phyloP scores from a whole-genome alignment of 2,797 vertebrate species.

The Tangara arthus region DNA sequence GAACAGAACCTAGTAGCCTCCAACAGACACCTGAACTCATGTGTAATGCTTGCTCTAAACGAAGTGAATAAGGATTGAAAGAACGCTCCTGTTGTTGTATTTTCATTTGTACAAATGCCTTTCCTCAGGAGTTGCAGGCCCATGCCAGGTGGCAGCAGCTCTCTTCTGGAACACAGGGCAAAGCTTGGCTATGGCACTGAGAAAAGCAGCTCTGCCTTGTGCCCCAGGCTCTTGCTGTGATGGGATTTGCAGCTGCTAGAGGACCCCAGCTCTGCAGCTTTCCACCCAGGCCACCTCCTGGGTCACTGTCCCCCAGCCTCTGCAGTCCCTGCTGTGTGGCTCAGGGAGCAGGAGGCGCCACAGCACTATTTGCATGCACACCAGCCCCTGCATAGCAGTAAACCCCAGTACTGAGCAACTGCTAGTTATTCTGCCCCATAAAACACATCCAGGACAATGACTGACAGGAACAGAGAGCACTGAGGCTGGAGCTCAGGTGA shows the following conservation, averaged over 20 bases:
- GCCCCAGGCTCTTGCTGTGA: rapidly evolving
- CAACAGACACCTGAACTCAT: neutral
- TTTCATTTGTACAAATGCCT: neutral
- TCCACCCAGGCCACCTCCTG: neutral
- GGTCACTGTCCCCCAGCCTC: neutral
- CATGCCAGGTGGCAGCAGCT: neutral
- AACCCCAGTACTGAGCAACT: neutral
- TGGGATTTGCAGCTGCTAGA: neutral
- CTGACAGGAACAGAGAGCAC: neutral
- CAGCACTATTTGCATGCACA: neutral
- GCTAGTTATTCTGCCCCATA: neutral
- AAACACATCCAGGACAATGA: neutral
- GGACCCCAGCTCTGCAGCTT: neutral
- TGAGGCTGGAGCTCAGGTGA: neutral
- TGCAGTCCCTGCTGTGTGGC: neutral
- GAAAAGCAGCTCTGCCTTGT: neutral
- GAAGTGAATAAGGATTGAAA: neutral
- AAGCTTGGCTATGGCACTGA: neutral
- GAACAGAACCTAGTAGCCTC: neutral
- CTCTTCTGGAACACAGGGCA: neutral
- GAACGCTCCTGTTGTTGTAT: neutral
- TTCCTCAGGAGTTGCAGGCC: neutral
- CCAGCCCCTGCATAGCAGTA: neutral
- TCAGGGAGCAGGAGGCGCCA: neutral
- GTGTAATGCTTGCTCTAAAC: neutral